Evolutionary conservation across 2,113 vertebrate genomes (phyloP).

Genomic region (Phalacrocorax brasilianus): DNA sequence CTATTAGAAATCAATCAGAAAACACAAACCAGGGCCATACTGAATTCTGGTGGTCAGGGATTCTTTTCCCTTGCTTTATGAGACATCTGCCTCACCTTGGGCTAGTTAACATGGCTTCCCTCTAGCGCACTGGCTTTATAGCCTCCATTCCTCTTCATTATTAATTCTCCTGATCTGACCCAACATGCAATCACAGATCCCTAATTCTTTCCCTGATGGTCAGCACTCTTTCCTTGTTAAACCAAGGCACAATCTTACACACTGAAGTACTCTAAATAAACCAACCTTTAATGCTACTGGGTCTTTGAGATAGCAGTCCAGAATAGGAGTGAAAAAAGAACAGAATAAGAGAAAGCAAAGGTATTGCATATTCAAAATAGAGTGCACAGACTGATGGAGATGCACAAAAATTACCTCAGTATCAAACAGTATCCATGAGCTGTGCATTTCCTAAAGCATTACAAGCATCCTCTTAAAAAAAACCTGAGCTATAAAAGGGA

Average conservation of each 20-base stretch:
- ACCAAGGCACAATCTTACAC: background rate
- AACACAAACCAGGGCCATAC: background rate
- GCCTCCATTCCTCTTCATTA: background rate
- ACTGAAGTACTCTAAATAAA: background rate
- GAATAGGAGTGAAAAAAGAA: background rate
- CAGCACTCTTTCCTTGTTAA: background rate
- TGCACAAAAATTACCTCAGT: background rate
- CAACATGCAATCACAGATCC: background rate
- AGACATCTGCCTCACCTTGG: background rate
- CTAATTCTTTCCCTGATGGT: background rate
- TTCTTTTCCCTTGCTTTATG: background rate
- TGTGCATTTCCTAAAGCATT: background rate
- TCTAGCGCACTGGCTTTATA: background rate
- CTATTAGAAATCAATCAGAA: background rate
- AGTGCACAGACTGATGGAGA: background rate
- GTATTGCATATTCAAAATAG: background rate
- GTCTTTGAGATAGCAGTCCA: background rate
- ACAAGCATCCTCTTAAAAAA: background rate
- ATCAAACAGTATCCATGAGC: background rate
- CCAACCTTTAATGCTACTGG: background rate
- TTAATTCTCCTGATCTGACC: background rate
- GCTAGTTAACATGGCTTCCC: background rate
- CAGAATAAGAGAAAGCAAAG: background rate
- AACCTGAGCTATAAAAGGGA: accelerated
- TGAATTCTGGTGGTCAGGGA: background rate